Percentiles rank a stretch among this genome's conserved stretches.
phyloP scores from a whole-genome alignment of 1,140 invertebrate species.

The Tetramorium parvispinum region DNA sequence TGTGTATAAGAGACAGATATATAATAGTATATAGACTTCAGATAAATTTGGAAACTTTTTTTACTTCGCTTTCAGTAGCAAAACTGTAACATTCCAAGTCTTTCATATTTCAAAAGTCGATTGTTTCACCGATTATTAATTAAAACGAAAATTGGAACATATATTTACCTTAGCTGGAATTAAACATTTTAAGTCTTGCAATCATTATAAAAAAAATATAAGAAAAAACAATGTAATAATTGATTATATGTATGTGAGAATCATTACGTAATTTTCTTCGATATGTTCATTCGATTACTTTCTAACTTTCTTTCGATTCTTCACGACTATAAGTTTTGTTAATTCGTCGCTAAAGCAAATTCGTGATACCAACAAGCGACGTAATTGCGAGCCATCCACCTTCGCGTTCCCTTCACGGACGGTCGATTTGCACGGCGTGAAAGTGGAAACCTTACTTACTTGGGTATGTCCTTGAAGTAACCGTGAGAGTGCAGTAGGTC shows the following conservation, averaged over 20 bases:
- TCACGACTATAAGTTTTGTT: neutral
- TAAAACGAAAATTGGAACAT: neutral
- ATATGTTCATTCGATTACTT: neutral
- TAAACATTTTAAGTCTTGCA: neutral
- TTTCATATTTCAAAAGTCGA: neutral
- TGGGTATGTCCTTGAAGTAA: slow-evolving; percentile 93
- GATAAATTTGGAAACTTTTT: neutral
- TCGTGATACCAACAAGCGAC: neutral
- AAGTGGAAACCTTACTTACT: slow-evolving; percentile 77
- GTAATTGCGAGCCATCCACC: slow-evolving; percentile 16
- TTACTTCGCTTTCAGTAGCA: neutral
- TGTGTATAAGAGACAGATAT: too few species aligned
- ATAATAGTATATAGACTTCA: too few species aligned
- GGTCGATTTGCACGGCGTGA: slow-evolving; percentile 40
- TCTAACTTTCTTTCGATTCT: neutral
- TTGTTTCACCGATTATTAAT: neutral
- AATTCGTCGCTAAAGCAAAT: slow-evolving; percentile 10
- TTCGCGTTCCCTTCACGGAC: slow-evolving; percentile 30
- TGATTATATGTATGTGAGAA: neutral
- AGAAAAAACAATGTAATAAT: neutral
- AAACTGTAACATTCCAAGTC: neutral
- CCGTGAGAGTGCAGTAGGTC: slow-evolving; percentile 93
- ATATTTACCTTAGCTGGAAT: neutral
- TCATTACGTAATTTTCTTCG: neutral
- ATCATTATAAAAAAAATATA: neutral